Percentiles rank a stretch among this genome's conserved stretches.
These are phyloP conservation scores for Polymixis flavicincta DNA, from an alignment of 2,888 invertebrate genomes.

Conservation along the genomic window DNA sequence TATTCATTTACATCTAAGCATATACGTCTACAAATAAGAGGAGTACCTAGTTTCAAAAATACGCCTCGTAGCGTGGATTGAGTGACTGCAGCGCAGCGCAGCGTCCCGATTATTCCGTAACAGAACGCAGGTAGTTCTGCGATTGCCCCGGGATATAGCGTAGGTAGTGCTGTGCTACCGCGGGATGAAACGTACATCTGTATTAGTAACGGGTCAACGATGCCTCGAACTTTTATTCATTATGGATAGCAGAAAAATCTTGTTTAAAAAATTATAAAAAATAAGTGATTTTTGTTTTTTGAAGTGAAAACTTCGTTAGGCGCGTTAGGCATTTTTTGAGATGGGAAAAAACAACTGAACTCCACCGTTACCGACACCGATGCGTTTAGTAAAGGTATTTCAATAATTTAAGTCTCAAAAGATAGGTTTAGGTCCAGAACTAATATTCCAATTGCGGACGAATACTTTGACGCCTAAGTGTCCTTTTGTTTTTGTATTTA, in stretches of 20 bases:
- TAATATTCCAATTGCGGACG: too few relatives aligned
- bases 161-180: conserved; percentile 3
- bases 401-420: too few relatives aligned
- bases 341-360: too few relatives aligned
- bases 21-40: conserved; percentile 3
- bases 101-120: conserved; percentile 21
- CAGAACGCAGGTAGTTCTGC: conserved; percentile 6
- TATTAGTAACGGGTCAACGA: conserved; percentile 57
- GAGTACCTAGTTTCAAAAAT: neutral
- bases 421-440: too few relatives aligned
- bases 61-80: conserved; percentile 20
- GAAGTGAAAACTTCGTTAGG: too few relatives aligned
- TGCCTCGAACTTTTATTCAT: conserved; percentile 29
- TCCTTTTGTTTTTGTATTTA: too few relatives aligned
- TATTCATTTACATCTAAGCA: neutral
- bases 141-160: conserved; percentile 13
- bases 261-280: too few relatives aligned
- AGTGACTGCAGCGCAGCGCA: conserved; percentile 12
- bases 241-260: conserved; percentile 41
- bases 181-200: conserved; percentile 52
- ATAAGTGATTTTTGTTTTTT: too few relatives aligned
- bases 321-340: too few relatives aligned
- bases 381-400: too few relatives aligned
- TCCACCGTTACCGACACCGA: too few relatives aligned
- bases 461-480: too few relatives aligned